A percentile compares a stretch with the other conserved stretches of the same genome.
phyloP scores from a whole-genome alignment of 37 sponge, comb jelly and placozoan genomes.

The Chondrilla cf. caribensis region DNA sequence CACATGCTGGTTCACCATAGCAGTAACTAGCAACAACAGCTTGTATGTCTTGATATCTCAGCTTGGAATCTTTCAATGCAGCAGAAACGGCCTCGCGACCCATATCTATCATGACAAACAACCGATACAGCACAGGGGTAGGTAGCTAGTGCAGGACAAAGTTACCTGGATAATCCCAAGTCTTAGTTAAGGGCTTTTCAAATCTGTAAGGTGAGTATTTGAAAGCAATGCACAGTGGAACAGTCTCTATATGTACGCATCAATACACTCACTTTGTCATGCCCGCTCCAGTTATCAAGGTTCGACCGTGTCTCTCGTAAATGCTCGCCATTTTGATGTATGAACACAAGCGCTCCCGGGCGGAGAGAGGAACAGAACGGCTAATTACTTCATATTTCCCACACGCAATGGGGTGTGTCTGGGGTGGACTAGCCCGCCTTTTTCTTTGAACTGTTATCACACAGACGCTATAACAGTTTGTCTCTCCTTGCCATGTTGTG shows the following conservation, averaged over 20 bases:
- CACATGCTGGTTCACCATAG: constrained; percentile 76
- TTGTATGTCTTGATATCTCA: constrained; percentile 56
- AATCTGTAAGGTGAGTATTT: constrained; percentile 55
- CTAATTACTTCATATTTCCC: too few species aligned
- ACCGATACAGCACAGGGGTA: background rate
- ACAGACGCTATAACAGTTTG: background rate
- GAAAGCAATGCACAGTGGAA: background rate
- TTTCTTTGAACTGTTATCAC: background rate
- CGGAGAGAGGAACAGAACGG: too few species aligned
- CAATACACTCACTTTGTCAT: constrained; percentile 58
- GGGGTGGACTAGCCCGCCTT: background rate
- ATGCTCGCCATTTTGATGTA: background rate
- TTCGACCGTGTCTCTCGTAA: background rate
- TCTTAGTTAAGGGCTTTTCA: constrained; percentile 55
- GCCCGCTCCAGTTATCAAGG: constrained; percentile 56
- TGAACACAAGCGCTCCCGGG: too few species aligned
- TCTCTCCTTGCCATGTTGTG: too few species aligned
- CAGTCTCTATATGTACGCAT: too few species aligned
- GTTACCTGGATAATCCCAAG: constrained; percentile 74
- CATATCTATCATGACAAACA: too few species aligned
- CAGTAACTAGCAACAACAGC: constrained; percentile 74
- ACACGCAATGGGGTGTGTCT: background rate
- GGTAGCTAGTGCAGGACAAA: background rate
- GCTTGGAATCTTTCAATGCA: constrained; percentile 61
- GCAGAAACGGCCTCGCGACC: constrained; percentile 46